Conservation (phyloP, 2,888 invertebrate genomes). For the Apeira syringaria region DNA sequence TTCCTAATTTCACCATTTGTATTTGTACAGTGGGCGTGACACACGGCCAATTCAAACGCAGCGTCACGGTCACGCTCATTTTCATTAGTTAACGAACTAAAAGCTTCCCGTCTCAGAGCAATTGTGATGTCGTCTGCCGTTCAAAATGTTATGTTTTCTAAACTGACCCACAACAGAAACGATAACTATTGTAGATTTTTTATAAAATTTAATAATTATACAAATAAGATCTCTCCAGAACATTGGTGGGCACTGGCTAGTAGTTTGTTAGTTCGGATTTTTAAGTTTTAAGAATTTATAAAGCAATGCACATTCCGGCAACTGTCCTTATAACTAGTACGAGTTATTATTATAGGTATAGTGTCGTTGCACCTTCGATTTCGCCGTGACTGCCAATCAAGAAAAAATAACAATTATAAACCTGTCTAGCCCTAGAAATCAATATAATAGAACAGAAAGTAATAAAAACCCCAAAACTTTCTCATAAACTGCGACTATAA, state of each 20-base stretch:
- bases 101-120: conserved; percentile 33
- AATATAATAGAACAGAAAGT: too few relatives aligned
- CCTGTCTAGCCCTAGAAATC: too few relatives aligned
- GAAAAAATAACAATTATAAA: too few relatives aligned
- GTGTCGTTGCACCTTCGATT: too few relatives aligned
- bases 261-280: too few relatives aligned
- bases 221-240: neutral
- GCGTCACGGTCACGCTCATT: conserved; percentile 62
- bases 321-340: too few relatives aligned
- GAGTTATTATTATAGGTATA: too few relatives aligned
- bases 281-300: too few relatives aligned
- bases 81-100: conserved; percentile 64
- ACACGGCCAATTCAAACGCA: conserved; percentile 38
- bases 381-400: too few relatives aligned
- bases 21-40: conserved; percentile 39
- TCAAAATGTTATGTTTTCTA: conserved; percentile 25
- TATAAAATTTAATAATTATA: conserved; percentile 1
- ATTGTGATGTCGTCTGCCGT: conserved; percentile 35
- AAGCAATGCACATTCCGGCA: too few relatives aligned
- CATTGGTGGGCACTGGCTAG: too few relatives aligned
- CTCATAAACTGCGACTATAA: neutral
- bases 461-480: too few relatives aligned
- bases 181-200: conserved; percentile 1
- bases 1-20: conserved; percentile 31
- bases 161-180: conserved; percentile 5